Base-by-base conservation (phyloP, 2,113 vertebrate species). In the Perca fluviatilis region DNA sequence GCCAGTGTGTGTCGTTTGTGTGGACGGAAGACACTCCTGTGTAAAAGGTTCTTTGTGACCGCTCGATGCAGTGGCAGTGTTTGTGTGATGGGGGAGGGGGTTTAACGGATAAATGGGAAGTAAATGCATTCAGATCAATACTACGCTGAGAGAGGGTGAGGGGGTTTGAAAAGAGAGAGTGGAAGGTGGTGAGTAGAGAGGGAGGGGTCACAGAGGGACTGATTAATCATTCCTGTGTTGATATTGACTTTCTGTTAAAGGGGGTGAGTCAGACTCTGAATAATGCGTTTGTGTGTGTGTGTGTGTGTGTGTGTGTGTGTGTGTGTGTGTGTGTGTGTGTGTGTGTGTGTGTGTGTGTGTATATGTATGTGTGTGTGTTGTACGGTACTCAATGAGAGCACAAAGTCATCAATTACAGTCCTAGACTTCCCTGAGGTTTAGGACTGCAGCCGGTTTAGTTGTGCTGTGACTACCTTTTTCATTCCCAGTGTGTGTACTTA, bases 81-180 rank as follows among this genome's bases (percentile, higher is more conserved):
- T 77, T 85, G 72, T 46, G 80, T 61, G 82, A 79, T 87, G 80
- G 86, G 79, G 80, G 77, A 66, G 76, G 86, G 82, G 83, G 77
- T 79, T 63, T 89, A 78, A 77, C 80, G 68, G 88, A 95, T 94
- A 95, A 95, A 95, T 94, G 91, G 93, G 90, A 94, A 86, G 93
- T 93, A 95, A 96, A 95, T 95, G 94, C 91, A 95, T 94, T 95
- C 93, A 92, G 94, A 96, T 96, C 95, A 91, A 96, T 96, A 96
- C 83, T 76, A 70, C 89, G 89, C 93, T 88, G 83, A 92, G 89
- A 94, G 91, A 86, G 90, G 88, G 92, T 54, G 90, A 93, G 86
- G 65, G 76, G 85, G 90, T 79, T 74, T 83, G 89, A 86, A 68
- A 79, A 70, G 82, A 68, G 88, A 90, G 90, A 92, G 88, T 83